Base-by-base conservation (phyloP, 2,888 invertebrate genomes). In the Nemotelus nigrinus region DNA sequence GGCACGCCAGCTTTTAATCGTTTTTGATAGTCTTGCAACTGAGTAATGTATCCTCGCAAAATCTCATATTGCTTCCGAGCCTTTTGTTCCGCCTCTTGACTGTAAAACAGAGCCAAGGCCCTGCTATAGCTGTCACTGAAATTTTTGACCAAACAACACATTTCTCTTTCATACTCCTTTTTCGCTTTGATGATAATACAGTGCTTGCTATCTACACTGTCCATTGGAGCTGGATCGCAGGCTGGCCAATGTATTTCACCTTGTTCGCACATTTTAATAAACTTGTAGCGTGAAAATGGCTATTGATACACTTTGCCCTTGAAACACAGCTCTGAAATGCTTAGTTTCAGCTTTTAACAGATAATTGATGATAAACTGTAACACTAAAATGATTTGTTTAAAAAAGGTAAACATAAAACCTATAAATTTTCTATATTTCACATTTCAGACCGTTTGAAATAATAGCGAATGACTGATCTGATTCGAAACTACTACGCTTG, bases 171-270 rank as follows among this genome's bases (percentile, higher is more conserved):
- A 48, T 45, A 67, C 39, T 47, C 47, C 3, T 39, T 67, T 45
- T 48, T 45, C 7, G 65, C 45, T 67, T 67, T 67, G 10, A 67
- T 47, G 10, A 67, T 67, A 10, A 67, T 8, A 47, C 65, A 67
- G 1, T 8, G 10, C n/a, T 47, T 8, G 3, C 8, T 47, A 39
- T 44, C 45, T 10, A 67, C 45, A 48, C 48, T 67, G 10, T 10
- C 25, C 1, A 47, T 2, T 3, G 45, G 45, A 10, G 47, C 45
- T 6, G 48, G 47, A 67, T 67, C 65, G 45, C 47, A 67, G 3
- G 39, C 25, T 44, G 65, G 65, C 65, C 65, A 67, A 4, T 10
- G 5, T 6, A 47, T 8, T 10, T 67, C 65, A 6, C 8, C n/a
- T 3, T 10, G 45, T 2, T 67, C 47, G n/a, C 65, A 44, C 65